Percentiles rank a stretch among this genome's conserved stretches.
Evolutionary conservation across 2,113 vertebrate species (phyloP).

Genomic region (Atractosteus spatula): DNA sequence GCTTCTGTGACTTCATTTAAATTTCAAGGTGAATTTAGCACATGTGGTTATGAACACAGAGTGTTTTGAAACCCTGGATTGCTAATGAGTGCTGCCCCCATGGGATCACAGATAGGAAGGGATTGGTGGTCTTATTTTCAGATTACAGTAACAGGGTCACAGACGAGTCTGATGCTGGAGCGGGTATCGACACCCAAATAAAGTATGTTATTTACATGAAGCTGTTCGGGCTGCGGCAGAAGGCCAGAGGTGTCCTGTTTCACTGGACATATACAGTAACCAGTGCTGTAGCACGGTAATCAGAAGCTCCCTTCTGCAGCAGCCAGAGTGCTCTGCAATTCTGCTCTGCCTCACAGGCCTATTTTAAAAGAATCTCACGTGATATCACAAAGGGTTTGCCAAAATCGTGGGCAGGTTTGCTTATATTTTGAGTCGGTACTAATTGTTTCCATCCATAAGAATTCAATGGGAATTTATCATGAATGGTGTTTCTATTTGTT

Average conservation of each 20-base stretch:
- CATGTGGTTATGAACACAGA: neutral
- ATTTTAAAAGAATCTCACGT: neutral
- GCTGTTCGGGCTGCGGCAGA: neutral
- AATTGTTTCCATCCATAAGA: no score
- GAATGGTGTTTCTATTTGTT: no score
- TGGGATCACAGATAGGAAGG: neutral
- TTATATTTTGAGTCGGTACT: no score
- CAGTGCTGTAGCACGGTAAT: neutral
- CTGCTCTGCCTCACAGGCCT: neutral
- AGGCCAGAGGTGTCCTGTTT: neutral
- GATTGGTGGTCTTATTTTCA: neutral
- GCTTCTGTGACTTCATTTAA: neutral
- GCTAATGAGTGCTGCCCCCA: neutral
- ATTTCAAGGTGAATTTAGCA: neutral
- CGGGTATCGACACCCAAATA: neutral
- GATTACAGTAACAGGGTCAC: neutral
- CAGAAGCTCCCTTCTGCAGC: neutral
- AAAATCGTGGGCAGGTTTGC: no score
- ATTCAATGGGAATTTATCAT: no score
- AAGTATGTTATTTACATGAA: slow-evolving; percentile 1
- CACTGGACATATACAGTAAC: neutral
- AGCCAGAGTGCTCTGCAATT: neutral
- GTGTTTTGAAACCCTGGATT: neutral
- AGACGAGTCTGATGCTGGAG: neutral
- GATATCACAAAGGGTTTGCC: no score